Base-by-base conservation (phyloP, 1,140 invertebrate species). In the Brachionus paranguensis region DNA sequence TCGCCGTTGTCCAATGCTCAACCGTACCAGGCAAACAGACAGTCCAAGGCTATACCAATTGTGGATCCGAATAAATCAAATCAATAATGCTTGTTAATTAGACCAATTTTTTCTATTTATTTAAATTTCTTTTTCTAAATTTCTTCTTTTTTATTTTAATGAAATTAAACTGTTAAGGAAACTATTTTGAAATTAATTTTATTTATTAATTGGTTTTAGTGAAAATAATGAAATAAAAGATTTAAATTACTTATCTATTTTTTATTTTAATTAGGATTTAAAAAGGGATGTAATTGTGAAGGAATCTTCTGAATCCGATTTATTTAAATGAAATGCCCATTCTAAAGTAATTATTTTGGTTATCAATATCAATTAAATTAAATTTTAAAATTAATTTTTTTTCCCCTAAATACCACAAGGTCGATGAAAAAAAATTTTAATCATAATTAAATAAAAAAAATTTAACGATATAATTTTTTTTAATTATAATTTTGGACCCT, bases 31-130 rank as follows among this genome's bases (percentile, higher is more conserved):
- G 17, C 10, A 20, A 41, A 41, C 10, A 43, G 68, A 72, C 68
- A 72, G 37, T 72, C 68, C 17, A 72, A 72, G 43, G 68, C 68
- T 3, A 72, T 72, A 72, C 68, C 68, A 17, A 72, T 72, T 17
- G 33, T 72, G 8, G 43, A 72, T 72, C 68, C 68, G 0, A 72
- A 72, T 43, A 72, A 43, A 45, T 20, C 17, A 45, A 43, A 72
- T 10, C 53, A 60, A 60, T 60, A 20, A 24, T 53, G 17, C 14
- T 53, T 53, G 47, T 14, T 53, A 53, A 53, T 24, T 24, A 60
- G n/a, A 60, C 20, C 17, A 60, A 17, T 60, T 60, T 55, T 60
- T 60, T 53, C 47, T 60, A 60, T 10, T 24, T 60, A 60, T 60
- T 60, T 60, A 60, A 24, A 60, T 20, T 60, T 53, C 17, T 53